phyloP scores from a whole-genome alignment of 1,140 invertebrate genomes.

The Thalassaphorura encarpata region DNA sequence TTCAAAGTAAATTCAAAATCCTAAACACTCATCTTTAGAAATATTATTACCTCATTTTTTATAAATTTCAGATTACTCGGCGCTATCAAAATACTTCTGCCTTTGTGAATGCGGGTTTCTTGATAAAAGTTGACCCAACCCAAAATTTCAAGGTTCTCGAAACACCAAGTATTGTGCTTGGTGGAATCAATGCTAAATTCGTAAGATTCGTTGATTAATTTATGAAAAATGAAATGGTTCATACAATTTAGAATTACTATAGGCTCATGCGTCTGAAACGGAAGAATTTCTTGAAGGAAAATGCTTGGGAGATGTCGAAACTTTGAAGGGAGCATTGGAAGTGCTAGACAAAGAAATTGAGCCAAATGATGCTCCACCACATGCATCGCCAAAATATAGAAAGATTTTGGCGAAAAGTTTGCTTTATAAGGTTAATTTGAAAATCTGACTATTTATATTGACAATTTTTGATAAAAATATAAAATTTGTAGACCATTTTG shows the following conservation, averaged over 20 bases:
- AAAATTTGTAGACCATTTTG: slow-evolving; percentile 29
- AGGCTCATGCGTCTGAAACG: slow-evolving; percentile 53
- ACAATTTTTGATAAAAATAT: background rate
- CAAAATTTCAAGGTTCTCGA: slow-evolving; percentile 12
- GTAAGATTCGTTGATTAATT: slow-evolving; percentile 35
- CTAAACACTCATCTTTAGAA: background rate
- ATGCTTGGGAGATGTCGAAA: slow-evolving; percentile 40
- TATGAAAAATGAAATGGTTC: slow-evolving; percentile 32
- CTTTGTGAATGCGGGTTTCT: slow-evolving; percentile 41
- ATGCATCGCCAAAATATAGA: slow-evolving; percentile 53
- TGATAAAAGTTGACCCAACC: slow-evolving; percentile 31
- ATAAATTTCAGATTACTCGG: slow-evolving; percentile 39
- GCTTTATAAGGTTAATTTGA: slow-evolving; percentile 59
- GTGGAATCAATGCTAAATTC: slow-evolving; percentile 43
- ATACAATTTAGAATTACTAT: background rate
- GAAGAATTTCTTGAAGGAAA: slow-evolving; percentile 53
- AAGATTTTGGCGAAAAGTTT: slow-evolving; percentile 52
- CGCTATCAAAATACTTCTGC: slow-evolving; percentile 38
- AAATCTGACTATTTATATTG: background rate
- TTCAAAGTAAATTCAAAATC: slow-evolving; percentile 38
- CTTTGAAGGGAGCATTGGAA: slow-evolving; percentile 47
- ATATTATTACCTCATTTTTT: background rate
- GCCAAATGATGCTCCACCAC: slow-evolving; percentile 51
- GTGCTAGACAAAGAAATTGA: slow-evolving; percentile 50
- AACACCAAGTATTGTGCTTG: slow-evolving; percentile 17